Evolutionary conservation across 2,797 vertebrate species (phyloP), one percentile per base, ranked within the genome.

Genomic region (Orestias chungarensis): DNA sequence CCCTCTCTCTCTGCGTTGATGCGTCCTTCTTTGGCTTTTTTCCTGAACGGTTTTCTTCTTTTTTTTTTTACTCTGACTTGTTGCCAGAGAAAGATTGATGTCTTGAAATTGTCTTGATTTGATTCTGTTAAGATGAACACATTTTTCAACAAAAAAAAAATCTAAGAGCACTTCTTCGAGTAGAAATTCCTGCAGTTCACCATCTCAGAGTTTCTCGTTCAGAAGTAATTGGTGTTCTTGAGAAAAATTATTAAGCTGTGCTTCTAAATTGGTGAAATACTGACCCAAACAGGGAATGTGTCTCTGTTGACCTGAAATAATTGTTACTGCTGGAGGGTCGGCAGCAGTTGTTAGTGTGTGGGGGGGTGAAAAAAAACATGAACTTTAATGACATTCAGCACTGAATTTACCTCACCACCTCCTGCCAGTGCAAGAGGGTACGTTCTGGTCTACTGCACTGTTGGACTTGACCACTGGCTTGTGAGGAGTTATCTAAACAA

Each of bases 401-500:
- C 90, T 89, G 87, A 90, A 81, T 90, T 91, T 91, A 92, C 88
- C 91, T 93, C 90, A 89, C 80, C 84, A 68, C 84, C 88, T 88
- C 87, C 83, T 84, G 86, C 86, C 87, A 89, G 87, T 86, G 82
- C 82, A 78, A 85, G 88, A 87, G 90, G 88, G 82, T 93, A 90
- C 85, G 79, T 90, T 78, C 82, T 81, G 84, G 89, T 91, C 90
- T 88, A 86, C 89, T 90, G 89, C 90, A 88, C 88, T 92, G 89
- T 88, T 87, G 82, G 80, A 88, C 85, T 81, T 81, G 86, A 90
- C 88, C 87, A 86, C 88, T 89, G 91, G 90, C 84, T 81, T 87
- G 82, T 88, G 90, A 91, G 88, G 89, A 92, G 89, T 91, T 93
- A 90, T 92, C 86, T 90, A 91, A 91, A 91, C 89, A 86, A 93